Base-by-base conservation (phyloP, 1,140 invertebrate species). In the Brachionus rotundiformis region DNA sequence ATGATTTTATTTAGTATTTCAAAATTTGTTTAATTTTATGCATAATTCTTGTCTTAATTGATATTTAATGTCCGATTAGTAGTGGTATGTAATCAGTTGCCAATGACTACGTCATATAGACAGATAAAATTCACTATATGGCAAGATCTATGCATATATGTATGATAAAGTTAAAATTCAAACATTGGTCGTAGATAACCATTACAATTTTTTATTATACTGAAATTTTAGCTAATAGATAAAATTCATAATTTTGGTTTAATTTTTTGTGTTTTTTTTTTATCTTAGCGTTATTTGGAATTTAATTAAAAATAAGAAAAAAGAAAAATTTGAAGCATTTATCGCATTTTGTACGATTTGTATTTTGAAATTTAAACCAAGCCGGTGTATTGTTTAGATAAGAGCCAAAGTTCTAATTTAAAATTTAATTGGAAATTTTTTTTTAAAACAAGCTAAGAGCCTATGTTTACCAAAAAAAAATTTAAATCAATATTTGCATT, bases 241-340 rank as follows among this genome's bases (percentile, higher is more conserved):
- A 63, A 63, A 68, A 68, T 68, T 68, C 63, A 68, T 68, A 68
- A 68, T 68, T 68, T 68, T 19, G 63, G 61, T 63, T 27, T 59
- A 59, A 13, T 41, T 54, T 54, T 54, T 54, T 54, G 8, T 54
- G 0, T 23, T 16, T 68, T 68, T 31, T 33, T 68, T 68, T 68
- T 68, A 68, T 68, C 63, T 68, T 16, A 68, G 63, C 63, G 63
- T 68, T 68, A 13, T 68, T 33, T 8, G 16, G 33, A 33, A 36
- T 68, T 68, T 68, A 68, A 68, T 68, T 68, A 68, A 63, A 63
- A 63, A 68, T 11, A 36, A 41, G n/a, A 39, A 10, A 41, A 3
- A 41, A 41, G n/a, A 41, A 39, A 68, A 68, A 68, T 19, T 68
- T 68, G 31, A 68, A 68, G 63, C 29, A 68, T 68, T 68, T 68